Conservation (phyloP, 2,113 vertebrate genomes). For the Pangasianodon gigas region DNA sequence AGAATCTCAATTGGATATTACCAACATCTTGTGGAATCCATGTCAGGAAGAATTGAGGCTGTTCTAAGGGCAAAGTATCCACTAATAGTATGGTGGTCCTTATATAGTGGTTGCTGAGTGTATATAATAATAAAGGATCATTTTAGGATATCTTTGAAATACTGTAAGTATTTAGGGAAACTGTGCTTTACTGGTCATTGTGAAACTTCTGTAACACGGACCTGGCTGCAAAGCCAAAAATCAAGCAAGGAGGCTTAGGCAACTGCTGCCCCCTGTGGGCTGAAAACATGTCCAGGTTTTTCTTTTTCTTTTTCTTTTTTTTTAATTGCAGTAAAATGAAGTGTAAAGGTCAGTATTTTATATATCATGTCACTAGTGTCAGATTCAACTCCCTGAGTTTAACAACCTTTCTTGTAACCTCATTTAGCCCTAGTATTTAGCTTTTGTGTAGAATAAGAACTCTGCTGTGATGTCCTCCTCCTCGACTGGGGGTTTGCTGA, state of each 20-base stretch:
- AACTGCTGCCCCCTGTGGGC: constrained; percentile 40
- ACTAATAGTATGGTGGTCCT: not conserved
- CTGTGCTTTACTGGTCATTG: not conserved
- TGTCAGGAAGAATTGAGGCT: not conserved
- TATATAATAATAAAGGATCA: not conserved
- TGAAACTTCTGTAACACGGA: not conserved
- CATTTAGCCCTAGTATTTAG: not conserved
- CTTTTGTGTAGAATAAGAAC: not conserved
- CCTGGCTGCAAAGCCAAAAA: not conserved
- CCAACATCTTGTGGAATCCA: not conserved
- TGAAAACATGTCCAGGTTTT: not conserved
- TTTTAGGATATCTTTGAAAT: not conserved
- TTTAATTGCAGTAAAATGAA: not conserved
- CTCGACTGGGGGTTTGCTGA: not conserved
- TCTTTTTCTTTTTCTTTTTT: not conserved
- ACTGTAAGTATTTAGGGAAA: not conserved
- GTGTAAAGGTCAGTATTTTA: not conserved
- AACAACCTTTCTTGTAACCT: not conserved
- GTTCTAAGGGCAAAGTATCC: not conserved
- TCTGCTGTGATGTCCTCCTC: not conserved
- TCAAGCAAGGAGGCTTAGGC: not conserved
- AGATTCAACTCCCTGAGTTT: not conserved
- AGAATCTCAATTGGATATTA: not conserved
- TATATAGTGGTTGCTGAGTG: not conserved
- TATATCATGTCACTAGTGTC: not conserved